Base-by-base conservation (phyloP, 2,113 vertebrate genomes). In the Pyrgilauda ruficollis region DNA sequence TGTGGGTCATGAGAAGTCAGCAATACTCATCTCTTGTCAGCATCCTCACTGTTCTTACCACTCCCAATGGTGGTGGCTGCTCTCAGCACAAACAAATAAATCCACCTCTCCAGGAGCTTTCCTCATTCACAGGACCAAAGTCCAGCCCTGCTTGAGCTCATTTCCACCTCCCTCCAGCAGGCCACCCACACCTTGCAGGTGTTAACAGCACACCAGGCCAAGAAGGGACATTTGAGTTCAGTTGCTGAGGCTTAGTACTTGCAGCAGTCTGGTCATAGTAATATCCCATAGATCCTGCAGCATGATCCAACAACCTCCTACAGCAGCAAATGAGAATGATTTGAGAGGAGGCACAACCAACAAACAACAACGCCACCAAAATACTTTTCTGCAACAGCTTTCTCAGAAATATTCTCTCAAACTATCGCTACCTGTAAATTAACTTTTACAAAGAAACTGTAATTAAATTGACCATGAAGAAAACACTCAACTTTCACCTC, bases 201-300 rank as follows among this genome's bases (percentile, higher is more conserved):
- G 41, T 46, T 44, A 37, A 27, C 27, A n/a, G 5, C 31, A 46
- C 44, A 41, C 27, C n/a, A 62, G n/a, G 37, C 24, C n/a, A 63
- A 79, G 9, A 37, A 33, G 24, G 15, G 68, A 18, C 9, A 7
- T 39, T 17, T 50, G 4, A 52, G 11, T 47, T 74, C 8, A 62
- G 31, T 0, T 67, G 23, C 19, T 53, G 47, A 66, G 17, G 17
- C 7, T n/a, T 23, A 11, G 35, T 27, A 70, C 24, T 24, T 70
- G 46, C 17, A 78, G 22, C 1, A 2, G 13, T 24, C 20, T 4
- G 3, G 12, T 70, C 62, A 50, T 0, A 30, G 9, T 0, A 61
- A 17, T 2, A 2, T 11, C 67, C 83, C 43, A 44, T 0, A 74
- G 41, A 31, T 23, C 18, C 46, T 69, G 44, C 15, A 58, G 46